Base-by-base conservation (phyloP, 2,113 vertebrate species). In the Daphoenositta chrysoptera region DNA sequence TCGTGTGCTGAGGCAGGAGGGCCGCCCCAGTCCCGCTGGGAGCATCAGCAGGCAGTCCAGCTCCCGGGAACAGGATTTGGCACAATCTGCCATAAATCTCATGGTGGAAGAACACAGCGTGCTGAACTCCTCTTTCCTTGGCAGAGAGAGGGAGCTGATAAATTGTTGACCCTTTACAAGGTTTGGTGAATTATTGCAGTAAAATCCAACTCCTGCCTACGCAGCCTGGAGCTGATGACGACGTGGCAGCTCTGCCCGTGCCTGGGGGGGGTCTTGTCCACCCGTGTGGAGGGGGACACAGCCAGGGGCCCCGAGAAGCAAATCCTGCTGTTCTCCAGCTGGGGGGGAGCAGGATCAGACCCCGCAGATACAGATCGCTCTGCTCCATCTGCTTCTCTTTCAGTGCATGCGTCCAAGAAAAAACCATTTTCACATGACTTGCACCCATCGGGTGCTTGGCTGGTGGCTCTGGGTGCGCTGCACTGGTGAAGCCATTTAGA, bases 141-240 rank as follows among this genome's bases (percentile, higher is more conserved):
- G 92, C 96, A 93, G 79, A 47, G 79, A 51, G 71, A 75, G 64
- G 60, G 68, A 96, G 79, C 88, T 94, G 96, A 95, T 75, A 80
- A 88, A 90, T 70, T 58, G 87, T 56, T 92, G 94, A 96, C 94
- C 94, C 94, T 86, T 93, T 70, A 42, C 31, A 17, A 83, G 90
- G 85, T 65, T 88, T 19, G 13, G 85, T 78, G 92, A 96, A 88
- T 96, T 88, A 94, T 66, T 77, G 76, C 83, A 86, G 79, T 56
- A 3, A 87, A 95, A 94, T 35, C 96, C 75, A 65, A 77, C 53
- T 63, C 87, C 65, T 37, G 68, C 70, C 33, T 33, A 30, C 6
- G 1, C 76, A 83, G 61, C 66, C 57, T 3, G 76, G 64, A 17
- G 88, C 68, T 0, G 0, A 19, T 2, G 3, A 76, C 0, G 3